phyloP scores from a whole-genome alignment of 2,888 invertebrate species.

The Chelonus formosanus region DNA sequence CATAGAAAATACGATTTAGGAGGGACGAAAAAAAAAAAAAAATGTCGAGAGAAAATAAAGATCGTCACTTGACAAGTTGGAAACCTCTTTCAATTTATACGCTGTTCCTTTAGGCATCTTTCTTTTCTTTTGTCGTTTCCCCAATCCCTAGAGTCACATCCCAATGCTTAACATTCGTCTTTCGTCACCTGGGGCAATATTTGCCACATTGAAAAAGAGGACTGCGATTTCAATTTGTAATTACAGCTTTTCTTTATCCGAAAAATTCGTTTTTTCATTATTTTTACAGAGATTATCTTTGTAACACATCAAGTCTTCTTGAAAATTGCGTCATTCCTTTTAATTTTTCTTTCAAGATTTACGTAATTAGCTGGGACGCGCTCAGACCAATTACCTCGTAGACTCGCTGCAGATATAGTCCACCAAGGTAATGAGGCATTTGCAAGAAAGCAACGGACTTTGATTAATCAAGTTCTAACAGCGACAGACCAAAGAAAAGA shows the following conservation, averaged over 20 bases:
- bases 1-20: slow-evolving; percentile 15
- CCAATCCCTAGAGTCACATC: slow-evolving; percentile 21
- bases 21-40: slow-evolving; percentile 28
- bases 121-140: slow-evolving; percentile 35
- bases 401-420: slow-evolving; percentile 26
- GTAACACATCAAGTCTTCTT: slow-evolving; percentile 3
- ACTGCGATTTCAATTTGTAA: slow-evolving; percentile 17
- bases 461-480: slow-evolving; percentile 53
- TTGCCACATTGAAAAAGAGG: background rate
- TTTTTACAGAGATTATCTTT: background rate
- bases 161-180: slow-evolving; percentile 18
- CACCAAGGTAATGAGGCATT: slow-evolving; percentile 48
- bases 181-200: slow-evolving; percentile 1
- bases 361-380: slow-evolving; percentile 29
- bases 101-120: slow-evolving; percentile 54
- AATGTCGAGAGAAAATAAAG: slow-evolving; percentile 4
- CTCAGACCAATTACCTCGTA: slow-evolving; percentile 28
- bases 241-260: background rate
- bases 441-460: slow-evolving; percentile 50
- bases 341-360: slow-evolving; percentile 3
- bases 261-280: background rate
- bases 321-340: slow-evolving; percentile 5
- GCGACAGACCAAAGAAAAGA: slow-evolving; percentile 38
- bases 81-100: slow-evolving; percentile 64
- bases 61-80: slow-evolving; percentile 57